Conservation (phyloP, 2,888 invertebrate genomes). For the Pandemis corylana region DNA sequence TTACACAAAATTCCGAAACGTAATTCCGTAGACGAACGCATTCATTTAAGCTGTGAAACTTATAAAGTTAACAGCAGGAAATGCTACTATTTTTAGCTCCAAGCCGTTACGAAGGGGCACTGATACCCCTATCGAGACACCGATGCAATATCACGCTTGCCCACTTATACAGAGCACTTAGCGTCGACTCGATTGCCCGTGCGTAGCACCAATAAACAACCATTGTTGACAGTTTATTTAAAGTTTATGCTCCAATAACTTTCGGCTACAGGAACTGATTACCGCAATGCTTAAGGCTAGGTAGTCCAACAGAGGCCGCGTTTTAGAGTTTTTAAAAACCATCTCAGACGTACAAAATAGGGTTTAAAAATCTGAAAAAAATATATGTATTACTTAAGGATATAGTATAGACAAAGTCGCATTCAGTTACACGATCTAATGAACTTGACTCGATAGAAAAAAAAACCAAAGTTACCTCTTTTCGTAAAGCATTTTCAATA, state of each 20-base stretch:
- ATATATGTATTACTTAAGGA: no score
- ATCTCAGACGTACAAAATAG: no score
- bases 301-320: no score
- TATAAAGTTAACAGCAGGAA: constrained; percentile 10
- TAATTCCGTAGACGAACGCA: no score
- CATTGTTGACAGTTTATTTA: constrained; percentile 29
- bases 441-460: no score
- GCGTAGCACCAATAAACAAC: constrained; percentile 30
- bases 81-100: constrained; percentile 14
- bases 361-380: no score
- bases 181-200: constrained; percentile 25
- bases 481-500: no score
- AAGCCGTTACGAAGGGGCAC: background rate
- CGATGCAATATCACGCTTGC: constrained; percentile 23
- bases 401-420: no score
- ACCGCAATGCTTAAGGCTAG: background rate
- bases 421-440: no score
- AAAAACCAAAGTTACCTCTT: no score
- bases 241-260: constrained; percentile 14
- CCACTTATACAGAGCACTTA: constrained; percentile 33
- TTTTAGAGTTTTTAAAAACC: no score
- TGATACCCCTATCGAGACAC: constrained; percentile 13
- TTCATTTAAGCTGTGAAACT: constrained; percentile 2
- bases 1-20: background rate
- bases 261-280: background rate